Percentiles rank a stretch among this genome's conserved stretches.
Conservation (phyloP, 2,797 vertebrate species). For the Enteromius thamalakanensis region DNA sequence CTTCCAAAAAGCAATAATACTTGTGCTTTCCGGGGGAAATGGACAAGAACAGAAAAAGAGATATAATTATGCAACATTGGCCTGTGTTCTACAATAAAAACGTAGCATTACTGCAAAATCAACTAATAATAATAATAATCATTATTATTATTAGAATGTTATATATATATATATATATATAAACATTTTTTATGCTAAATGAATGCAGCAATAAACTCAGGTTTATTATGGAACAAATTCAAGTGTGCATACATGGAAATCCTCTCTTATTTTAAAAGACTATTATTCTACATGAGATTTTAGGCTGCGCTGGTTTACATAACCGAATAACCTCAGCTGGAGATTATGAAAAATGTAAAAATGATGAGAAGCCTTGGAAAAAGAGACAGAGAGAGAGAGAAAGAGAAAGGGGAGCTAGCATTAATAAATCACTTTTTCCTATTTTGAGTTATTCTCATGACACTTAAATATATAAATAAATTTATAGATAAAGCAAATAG, state of each 20-base stretch:
- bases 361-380: slow-evolving; percentile 62
- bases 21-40: neutral
- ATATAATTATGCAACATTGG: neutral
- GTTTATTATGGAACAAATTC: slow-evolving; percentile 35
- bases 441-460: slow-evolving; percentile 60
- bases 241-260: slow-evolving; percentile 37
- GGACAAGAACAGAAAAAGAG: neutral
- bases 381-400: slow-evolving; percentile 36
- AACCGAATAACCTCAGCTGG: slow-evolving; percentile 69
- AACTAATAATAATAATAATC: neutral
- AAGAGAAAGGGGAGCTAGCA: slow-evolving; percentile 70
- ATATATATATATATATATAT: neutral
- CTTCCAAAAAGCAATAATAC: slow-evolving; percentile 19
- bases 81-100: neutral
- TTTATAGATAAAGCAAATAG: slow-evolving; percentile 73
- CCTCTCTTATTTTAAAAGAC: slow-evolving; percentile 14
- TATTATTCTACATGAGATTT: slow-evolving; percentile 28
- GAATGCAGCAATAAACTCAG: slow-evolving; percentile 25
- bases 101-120: neutral
- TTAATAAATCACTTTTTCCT: slow-evolving; percentile 74
- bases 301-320: slow-evolving; percentile 67
- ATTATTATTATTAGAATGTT: neutral
- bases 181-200: neutral
- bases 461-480: slow-evolving; percentile 78
- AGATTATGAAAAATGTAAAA: slow-evolving; percentile 74